phyloP scores from a whole-genome alignment of 2,113 vertebrate species.

The Clarias macrocephalus region DNA sequence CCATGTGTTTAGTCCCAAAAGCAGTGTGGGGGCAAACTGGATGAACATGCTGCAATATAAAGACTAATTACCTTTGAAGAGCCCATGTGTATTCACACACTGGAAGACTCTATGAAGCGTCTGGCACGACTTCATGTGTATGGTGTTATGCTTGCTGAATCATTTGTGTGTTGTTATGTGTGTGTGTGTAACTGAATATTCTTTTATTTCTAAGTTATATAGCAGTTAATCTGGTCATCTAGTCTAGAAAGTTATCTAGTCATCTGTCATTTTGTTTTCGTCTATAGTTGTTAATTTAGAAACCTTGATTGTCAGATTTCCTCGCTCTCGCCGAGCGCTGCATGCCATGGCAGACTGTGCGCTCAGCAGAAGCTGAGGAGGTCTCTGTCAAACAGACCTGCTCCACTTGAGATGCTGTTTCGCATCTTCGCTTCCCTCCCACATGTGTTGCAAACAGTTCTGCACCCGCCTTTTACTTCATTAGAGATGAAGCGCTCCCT shows the following conservation, averaged over 20 bases:
- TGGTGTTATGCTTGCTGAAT: slow-evolving; percentile 60
- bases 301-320: background rate
- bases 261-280: background rate
- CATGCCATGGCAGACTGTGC: no score
- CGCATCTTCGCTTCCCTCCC: no score
- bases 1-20: slow-evolving; percentile 74
- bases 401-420: no score
- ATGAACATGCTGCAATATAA: slow-evolving; percentile 77
- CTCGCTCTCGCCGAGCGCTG: no score
- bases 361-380: no score
- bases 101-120: slow-evolving; percentile 64
- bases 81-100: slow-evolving; percentile 63
- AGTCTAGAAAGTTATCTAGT: no score
- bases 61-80: slow-evolving; percentile 80
- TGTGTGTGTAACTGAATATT: background rate
- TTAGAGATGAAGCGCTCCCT: no score
- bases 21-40: slow-evolving; percentile 70
- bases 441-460: no score
- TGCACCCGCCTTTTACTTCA: no score
- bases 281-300: background rate
- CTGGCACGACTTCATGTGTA: slow-evolving; percentile 61
- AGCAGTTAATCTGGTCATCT: background rate
- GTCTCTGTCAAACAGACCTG: no score
- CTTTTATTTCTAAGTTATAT: background rate
- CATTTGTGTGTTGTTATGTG: slow-evolving; percentile 48